Percentiles rank a stretch among this genome's conserved stretches.
Conservation (phyloP, 2,113 vertebrate genomes). For the Strix uralensis region DNA sequence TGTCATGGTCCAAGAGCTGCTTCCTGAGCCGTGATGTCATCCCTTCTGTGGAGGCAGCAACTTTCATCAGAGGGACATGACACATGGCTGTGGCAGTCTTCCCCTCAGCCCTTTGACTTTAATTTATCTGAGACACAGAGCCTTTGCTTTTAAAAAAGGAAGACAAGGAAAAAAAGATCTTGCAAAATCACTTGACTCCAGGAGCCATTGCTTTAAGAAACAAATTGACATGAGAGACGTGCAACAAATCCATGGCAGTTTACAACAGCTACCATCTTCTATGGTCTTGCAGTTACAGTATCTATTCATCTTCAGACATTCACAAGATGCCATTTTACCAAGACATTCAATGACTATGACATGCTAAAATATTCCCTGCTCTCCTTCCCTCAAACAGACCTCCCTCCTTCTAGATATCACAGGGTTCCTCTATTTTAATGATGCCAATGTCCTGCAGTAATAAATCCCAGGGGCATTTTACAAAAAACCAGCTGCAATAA, state of each 20-base stretch:
- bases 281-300: neutral
- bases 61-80: neutral
- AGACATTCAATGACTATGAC: neutral
- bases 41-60: neutral
- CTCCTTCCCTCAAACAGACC: neutral
- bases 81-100: neutral
- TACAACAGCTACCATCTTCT: neutral
- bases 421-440: neutral
- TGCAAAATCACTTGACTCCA: neutral
- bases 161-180: neutral
- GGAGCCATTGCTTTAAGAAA: neutral
- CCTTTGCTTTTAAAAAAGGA: neutral
- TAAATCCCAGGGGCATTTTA: neutral
- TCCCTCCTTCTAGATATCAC: neutral
- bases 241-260: neutral
- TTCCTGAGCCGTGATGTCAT: neutral
- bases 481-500: neutral
- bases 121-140: neutral
- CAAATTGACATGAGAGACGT: neutral
- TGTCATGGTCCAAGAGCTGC: neutral
- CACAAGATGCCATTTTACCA: neutral
- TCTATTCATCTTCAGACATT: neutral
- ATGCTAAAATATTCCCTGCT: neutral
- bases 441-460: neutral
- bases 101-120: neutral